Evolutionary conservation across 2,797 vertebrate species (phyloP).

Genomic region (Vireo griseus): DNA sequence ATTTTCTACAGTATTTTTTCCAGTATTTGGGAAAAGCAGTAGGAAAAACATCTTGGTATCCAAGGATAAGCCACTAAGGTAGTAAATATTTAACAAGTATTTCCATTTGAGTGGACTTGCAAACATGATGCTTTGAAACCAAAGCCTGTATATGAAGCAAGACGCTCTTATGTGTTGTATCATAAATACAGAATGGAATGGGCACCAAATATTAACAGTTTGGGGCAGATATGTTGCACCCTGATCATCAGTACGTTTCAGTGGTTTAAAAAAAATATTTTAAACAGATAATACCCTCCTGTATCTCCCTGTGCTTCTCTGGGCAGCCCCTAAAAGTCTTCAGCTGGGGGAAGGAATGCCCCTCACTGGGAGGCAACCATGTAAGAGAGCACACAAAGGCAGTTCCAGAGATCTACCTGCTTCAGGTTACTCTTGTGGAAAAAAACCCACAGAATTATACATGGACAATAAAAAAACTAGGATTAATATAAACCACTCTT

Average conservation of each 20-base stretch:
- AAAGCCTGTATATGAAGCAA: neutral
- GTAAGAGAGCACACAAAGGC: neutral
- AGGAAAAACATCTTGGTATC: neutral
- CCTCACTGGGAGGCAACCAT: neutral
- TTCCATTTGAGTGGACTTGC: neutral
- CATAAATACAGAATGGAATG: neutral
- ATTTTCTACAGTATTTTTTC: neutral
- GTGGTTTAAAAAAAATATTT: neutral
- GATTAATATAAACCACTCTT: neutral
- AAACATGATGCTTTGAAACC: neutral
- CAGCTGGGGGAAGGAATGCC: neutral
- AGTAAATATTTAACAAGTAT: conserved; percentile 39
- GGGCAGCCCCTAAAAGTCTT: neutral
- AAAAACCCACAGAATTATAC: neutral
- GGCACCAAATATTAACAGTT: neutral
- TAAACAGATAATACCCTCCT: neutral
- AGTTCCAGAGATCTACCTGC: neutral
- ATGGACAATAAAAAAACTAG: neutral
- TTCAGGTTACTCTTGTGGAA: neutral
- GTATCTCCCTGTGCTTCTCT: neutral
- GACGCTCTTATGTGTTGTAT: neutral
- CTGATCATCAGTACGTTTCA: neutral
- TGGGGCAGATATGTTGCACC: neutral
- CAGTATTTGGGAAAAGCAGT: neutral
- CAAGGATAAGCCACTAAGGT: neutral